Percentiles rank a stretch among this genome's conserved stretches.
Evolutionary conservation across 2,888 invertebrate species (phyloP).

Genomic region (Anodontia alba): DNA sequence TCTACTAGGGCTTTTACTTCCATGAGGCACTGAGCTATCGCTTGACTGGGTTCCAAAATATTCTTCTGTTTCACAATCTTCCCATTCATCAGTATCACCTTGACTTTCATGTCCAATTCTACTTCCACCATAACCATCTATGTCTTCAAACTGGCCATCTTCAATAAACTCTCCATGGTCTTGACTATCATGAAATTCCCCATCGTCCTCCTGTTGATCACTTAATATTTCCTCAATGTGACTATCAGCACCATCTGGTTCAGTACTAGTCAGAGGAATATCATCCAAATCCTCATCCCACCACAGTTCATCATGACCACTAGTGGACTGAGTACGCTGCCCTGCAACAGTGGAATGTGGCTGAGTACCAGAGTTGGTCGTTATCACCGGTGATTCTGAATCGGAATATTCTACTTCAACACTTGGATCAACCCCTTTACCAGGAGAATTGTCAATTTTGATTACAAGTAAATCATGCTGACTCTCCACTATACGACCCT

Average conservation of each 20-base stretch:
- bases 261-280: constrained; percentile 63
- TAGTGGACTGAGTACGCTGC: constrained; percentile 46
- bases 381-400: constrained; percentile 63
- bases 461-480: constrained; percentile 78
- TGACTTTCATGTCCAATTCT: constrained; percentile 53
- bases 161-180: constrained; percentile 59
- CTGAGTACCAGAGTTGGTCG: constrained; percentile 47
- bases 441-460: constrained; percentile 80
- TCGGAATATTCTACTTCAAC: constrained; percentile 78
- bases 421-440: constrained; percentile 64
- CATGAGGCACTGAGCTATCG: constrained; percentile 27
- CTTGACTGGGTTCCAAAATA: constrained; percentile 54
- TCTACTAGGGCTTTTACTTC: constrained; percentile 44
- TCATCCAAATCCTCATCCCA: constrained; percentile 72
- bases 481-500: constrained; percentile 76
- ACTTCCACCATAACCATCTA: constrained; percentile 39
- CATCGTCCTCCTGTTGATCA: constrained; percentile 53
- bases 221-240: constrained; percentile 61
- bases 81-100: constrained; percentile 77
- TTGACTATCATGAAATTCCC: constrained; percentile 54
- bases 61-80: constrained; percentile 70
- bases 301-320: constrained; percentile 65
- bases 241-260: constrained; percentile 61
- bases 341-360: constrained; percentile 48
- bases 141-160: constrained; percentile 66